phyloP scores from a whole-genome alignment of 2,113 vertebrate genomes.

The Proteles cristata region DNA sequence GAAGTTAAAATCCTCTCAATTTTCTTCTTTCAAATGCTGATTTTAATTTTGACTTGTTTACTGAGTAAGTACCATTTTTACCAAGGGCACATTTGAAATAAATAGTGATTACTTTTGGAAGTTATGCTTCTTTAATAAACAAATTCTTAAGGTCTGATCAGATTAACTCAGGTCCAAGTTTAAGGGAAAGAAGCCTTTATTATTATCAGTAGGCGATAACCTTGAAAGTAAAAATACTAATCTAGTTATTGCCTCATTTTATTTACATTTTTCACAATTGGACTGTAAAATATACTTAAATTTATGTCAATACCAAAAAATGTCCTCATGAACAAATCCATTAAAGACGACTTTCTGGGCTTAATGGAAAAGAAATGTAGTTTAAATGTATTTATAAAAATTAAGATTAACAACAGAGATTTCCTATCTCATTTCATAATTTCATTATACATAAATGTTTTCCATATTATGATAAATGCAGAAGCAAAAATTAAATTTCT shows the following conservation, averaged over 20 bases:
- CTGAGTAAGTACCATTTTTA: constrained; percentile 44
- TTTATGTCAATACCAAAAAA: constrained; percentile 55
- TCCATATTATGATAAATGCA: constrained; percentile 35
- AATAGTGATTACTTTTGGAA: constrained; percentile 44
- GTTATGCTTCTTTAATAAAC: neutral
- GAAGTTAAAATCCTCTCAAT: constrained; percentile 16
- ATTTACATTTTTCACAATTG: constrained; percentile 17
- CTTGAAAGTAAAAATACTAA: neutral
- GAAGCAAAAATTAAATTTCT: constrained; percentile 48
- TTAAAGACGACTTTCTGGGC: constrained; percentile 15
- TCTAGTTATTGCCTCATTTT: constrained; percentile 19
- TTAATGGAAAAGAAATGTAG: constrained; percentile 29
- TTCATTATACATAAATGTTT: constrained; percentile 26
- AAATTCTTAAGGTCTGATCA: constrained; percentile 55
- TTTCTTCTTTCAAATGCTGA: constrained; percentile 25
- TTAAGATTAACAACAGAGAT: constrained; percentile 48
- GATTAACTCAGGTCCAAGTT: neutral
- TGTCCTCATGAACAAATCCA: constrained; percentile 28
- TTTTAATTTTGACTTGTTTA: constrained; percentile 49
- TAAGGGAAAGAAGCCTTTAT: constrained; percentile 32
- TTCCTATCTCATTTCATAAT: constrained; percentile 23
- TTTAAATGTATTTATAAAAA: constrained; percentile 57
- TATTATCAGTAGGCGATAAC: neutral
- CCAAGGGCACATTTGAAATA: neutral
- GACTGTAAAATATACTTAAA: constrained; percentile 42